Percentiles rank a stretch among this genome's conserved stretches.
These are phyloP conservation scores for Nymphalis polychloros DNA, from an alignment of 2,888 invertebrate genomes.

Conservation along the genomic window DNA sequence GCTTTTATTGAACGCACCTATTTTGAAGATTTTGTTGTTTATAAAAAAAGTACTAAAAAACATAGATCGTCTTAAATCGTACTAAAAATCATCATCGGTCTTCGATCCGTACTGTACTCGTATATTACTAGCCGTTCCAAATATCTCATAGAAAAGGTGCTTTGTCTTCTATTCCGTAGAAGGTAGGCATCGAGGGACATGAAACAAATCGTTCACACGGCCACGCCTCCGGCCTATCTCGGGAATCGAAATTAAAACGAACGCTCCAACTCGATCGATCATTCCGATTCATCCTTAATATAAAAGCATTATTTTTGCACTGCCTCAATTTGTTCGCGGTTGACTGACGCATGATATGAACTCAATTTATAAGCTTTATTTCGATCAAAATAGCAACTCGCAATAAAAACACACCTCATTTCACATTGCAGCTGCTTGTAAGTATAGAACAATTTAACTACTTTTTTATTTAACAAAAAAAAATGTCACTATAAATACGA, in stretches of 20 bases:
- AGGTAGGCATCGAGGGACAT: slow-evolving; percentile 68
- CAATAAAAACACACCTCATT: slow-evolving; percentile 32
- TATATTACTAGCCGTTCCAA: slow-evolving; percentile 15
- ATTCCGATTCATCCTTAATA: slow-evolving; percentile 77
- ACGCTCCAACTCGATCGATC: slow-evolving; percentile 79
- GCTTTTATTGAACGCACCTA: too few species aligned
- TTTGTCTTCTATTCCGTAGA: slow-evolving; percentile 38
- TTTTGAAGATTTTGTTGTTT: too few species aligned
- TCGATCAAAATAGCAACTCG: slow-evolving; percentile 45
- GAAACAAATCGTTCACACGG: slow-evolving; percentile 76
- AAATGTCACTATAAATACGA: slow-evolving; percentile 13
- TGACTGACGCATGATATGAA: slow-evolving; percentile 67
- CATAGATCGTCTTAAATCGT: not conserved
- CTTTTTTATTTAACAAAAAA: slow-evolving; percentile 19
- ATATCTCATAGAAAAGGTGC: slow-evolving; percentile 31
- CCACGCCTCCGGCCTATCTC: slow-evolving; percentile 77
- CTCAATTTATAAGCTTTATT: slow-evolving; percentile 59
- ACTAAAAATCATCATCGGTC: too few species aligned
- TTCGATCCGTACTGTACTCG: not conserved
- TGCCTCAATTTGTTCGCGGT: slow-evolving; percentile 72
- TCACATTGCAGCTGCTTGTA: slow-evolving; percentile 35
- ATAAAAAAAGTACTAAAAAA: too few species aligned
- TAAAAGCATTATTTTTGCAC: slow-evolving; percentile 75
- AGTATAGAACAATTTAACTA: slow-evolving; percentile 21
- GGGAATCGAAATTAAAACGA: slow-evolving; percentile 79